phyloP scores from a whole-genome alignment of 2,888 invertebrate genomes.

The Nephrotoma guestfalica region DNA sequence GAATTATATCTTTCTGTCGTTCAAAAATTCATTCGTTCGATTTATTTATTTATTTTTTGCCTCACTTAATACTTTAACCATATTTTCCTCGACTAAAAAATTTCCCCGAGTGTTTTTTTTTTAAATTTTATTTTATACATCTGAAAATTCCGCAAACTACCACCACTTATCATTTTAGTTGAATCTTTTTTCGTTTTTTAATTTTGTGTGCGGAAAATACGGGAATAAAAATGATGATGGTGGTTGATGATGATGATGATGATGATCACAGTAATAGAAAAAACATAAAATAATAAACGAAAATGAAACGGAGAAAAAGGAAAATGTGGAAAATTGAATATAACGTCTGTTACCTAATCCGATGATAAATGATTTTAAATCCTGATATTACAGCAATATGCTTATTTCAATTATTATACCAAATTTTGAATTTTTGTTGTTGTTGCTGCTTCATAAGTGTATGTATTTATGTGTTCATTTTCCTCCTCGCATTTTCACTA shows the following conservation, averaged over 20 bases:
- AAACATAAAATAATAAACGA: neutral
- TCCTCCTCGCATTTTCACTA: neutral
- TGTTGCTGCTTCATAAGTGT: neutral
- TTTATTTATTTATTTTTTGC: neutral
- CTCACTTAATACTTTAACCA: neutral
- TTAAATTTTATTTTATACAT: neutral
- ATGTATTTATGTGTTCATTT: neutral
- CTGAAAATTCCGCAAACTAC: neutral
- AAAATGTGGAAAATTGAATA: neutral
- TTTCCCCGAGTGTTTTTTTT: neutral
- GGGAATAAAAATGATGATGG: neutral
- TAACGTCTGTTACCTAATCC: conserved; percentile 3
- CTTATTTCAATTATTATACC: conserved; percentile 1
- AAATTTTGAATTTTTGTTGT: neutral
- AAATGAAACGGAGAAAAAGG: neutral
- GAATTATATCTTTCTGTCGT: neutral
- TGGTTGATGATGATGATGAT: neutral
- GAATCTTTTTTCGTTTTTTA: neutral
- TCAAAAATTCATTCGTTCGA: neutral
- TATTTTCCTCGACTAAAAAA: neutral
- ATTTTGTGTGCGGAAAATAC: neutral
- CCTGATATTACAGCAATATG: conserved; percentile 4
- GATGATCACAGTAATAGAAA: neutral
- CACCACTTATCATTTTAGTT: neutral
- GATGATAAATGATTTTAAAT: conserved; percentile 2